Base-by-base conservation (phyloP, 2,113 vertebrate genomes). In the Dipodomys spectabilis region DNA sequence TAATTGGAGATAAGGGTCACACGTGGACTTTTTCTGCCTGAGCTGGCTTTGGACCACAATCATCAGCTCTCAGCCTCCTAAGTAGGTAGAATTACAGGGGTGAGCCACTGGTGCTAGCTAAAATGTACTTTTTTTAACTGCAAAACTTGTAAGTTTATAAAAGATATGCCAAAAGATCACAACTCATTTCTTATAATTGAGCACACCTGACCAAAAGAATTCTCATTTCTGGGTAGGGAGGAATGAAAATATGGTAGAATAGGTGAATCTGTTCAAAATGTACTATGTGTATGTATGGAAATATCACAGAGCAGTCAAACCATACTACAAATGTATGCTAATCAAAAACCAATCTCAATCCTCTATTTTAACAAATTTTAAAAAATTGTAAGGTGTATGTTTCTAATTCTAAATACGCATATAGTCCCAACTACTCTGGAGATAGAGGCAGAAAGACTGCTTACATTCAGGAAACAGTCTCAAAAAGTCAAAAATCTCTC, bases 71-170 rank as follows among this genome's bases (percentile, higher is more conserved):
- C 49, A 49, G 53, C 15, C 4, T 57, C 53, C 15, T 57, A 13
- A 57, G 15, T 16, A 57, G 53, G 11, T 57, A 57, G 53, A 16
- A 57, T 57, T 57, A 57, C 53, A 57, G 16, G 53, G 4, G 15
- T 57, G 53, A 57, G 53, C 53, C 53, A 57, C 53, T 18, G 15
- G 16, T 4, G 15, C 53, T 18, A 16, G 53, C 53, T 57, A 57
- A 57, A 57, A 57, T 57, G 12, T 57, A 57, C 53, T 57, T 57
- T 57, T 57, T 57, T 16, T 57, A 7, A 4, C 60, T 93, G 32
- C 20, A 57, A 96, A 95, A 84, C 86, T 67, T 85, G 0, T 3
- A 96, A 49, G 71, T 90, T 88, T 94, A 57, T 81, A 91, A 68
- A 85, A 92, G 22, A 73, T 75, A 92, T 13, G 85, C 80, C 18